Percentiles rank a stretch among this genome's conserved stretches.
These are phyloP conservation scores for Chrysolina oricalcia DNA, from an alignment of 2,888 invertebrate species.

Conservation along the genomic window DNA sequence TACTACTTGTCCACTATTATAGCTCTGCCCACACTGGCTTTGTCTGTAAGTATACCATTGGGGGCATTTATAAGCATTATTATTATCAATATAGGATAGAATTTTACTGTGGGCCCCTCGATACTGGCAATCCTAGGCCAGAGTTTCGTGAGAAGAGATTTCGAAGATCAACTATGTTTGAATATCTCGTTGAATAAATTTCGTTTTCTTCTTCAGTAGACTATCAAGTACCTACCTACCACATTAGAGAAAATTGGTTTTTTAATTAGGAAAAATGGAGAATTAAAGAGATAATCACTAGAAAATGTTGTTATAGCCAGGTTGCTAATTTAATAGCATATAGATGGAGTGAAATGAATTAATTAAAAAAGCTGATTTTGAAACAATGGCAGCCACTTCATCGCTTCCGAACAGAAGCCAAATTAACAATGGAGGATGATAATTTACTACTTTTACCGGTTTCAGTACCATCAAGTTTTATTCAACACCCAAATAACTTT, in stretches of 20 bases:
- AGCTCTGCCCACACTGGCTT: no score
- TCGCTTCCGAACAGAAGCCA: not conserved
- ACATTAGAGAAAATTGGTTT: not conserved
- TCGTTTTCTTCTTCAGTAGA: not conserved
- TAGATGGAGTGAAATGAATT: not conserved
- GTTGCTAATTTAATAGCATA: not conserved
- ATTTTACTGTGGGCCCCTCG: no score
- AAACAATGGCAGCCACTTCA: conserved; percentile 4
- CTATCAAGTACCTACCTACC: not conserved
- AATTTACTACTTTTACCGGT: not conserved
- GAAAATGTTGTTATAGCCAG: not conserved
- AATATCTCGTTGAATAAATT: no score
- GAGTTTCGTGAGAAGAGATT: no score
- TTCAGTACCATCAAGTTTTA: not conserved
- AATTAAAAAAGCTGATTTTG: not conserved
- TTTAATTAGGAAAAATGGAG: not conserved
- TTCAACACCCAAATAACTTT: not conserved
- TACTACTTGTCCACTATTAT: no score
- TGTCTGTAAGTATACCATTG: no score
- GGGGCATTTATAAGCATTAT: no score
- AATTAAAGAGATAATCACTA: not conserved
- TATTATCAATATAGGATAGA: no score
- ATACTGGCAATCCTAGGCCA: no score
- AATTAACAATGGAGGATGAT: not conserved
- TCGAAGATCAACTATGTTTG: no score